phyloP scores from a whole-genome alignment of 2,113 vertebrate genomes.

The Oryzias curvinotus region DNA sequence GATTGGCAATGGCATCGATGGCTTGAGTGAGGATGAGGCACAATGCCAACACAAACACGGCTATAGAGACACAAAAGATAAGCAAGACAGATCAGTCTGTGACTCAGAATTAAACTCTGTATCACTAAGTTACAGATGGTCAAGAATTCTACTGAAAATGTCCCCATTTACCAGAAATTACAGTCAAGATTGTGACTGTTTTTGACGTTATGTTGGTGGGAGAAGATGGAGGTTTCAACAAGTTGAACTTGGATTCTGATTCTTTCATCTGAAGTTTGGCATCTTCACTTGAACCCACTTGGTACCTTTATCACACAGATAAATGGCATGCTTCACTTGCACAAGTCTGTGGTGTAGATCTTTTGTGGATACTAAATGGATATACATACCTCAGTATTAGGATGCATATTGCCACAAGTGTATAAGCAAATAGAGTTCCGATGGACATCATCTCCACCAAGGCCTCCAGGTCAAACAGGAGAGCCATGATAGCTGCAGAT shows the following conservation, averaged over 20 bases:
- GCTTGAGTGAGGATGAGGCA: conserved; percentile 63
- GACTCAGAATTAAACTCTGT: background rate
- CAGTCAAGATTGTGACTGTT: conserved; percentile 68
- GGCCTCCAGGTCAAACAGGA: conserved; percentile 84
- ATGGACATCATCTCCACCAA: conserved; percentile 88
- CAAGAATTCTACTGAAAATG: background rate
- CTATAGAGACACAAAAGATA: conserved; percentile 53
- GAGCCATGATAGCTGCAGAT: conserved; percentile 81
- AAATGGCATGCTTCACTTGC: background rate
- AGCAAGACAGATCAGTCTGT: background rate
- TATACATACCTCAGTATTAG: conserved; percentile 82
- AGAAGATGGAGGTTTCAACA: conserved; percentile 60
- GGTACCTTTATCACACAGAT: conserved; percentile 72
- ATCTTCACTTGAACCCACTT: conserved; percentile 36
- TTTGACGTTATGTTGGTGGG: conserved; percentile 67
- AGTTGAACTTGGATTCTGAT: conserved; percentile 37
- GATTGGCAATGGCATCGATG: conserved; percentile 57
- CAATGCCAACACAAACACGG: conserved; percentile 58
- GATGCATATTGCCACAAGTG: conserved; percentile 84
- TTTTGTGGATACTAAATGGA: background rate
- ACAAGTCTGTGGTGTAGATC: background rate
- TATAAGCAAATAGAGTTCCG: conserved; percentile 85
- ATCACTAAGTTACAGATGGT: background rate
- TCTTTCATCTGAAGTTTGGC: conserved; percentile 20
- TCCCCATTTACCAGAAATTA: conserved; percentile 52